Evolutionary conservation across 2,888 invertebrate species (phyloP), one percentile per base, ranked within the genome.

Genomic region (Mechanitis mazaeus): DNA sequence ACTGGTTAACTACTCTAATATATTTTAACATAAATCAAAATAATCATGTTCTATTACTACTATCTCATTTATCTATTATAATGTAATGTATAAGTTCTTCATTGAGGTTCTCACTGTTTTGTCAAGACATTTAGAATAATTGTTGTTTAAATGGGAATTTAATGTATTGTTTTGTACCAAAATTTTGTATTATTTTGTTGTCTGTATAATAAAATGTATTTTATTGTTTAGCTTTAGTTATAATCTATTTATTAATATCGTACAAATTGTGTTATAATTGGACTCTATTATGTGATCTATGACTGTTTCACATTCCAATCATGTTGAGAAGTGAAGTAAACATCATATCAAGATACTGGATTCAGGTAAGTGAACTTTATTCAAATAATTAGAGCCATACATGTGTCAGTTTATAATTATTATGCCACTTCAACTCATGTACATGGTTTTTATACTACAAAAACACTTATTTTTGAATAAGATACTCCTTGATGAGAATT

Each of bases 41-140:
- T 76, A 54, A 60, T 63, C 45, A 50, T 61, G 45, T 72, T 70
- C 72, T 72, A 72, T 72, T 72, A 66, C 72, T 72, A 72, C 70
- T 70, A 63, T 69, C 50, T 28, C 31, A 6, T 50, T 11, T 50
- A 7, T 42, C 42, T 42, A 9, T 42, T 42, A 42, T 50, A 31
- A 50, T 50, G 7, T 28, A 31, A 50, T 11, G 31, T 31, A 31
- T 31, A 11, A 7, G 31, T 6, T 50, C 31, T 31, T 50, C 31
- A 50, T 47, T 47, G 31, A 50, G 31, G 31, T 50, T 50, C 50
- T 28, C 31, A 9, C 4, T 50, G 76, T 79, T 81, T 80, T 80
- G 79, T 83, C 79, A 81, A 81, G 82, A 78, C 76, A 74, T 67
- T 64, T 73, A 35, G 9, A 50, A 50, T 50, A 31, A 54, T 50